Base-by-base conservation (phyloP, 2,888 invertebrate genomes). In the Euclidia mi region DNA sequence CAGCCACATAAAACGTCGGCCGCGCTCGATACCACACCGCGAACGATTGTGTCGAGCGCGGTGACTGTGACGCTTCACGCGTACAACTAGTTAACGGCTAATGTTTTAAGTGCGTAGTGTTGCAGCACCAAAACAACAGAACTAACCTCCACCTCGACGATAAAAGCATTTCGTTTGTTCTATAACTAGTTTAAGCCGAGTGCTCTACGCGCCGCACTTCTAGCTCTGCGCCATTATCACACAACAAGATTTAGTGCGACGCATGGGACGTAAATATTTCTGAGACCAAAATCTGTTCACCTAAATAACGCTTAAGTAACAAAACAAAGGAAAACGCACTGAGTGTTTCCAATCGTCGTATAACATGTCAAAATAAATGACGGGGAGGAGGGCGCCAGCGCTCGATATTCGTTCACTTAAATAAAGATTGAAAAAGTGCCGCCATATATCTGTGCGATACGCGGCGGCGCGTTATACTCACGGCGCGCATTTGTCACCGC, bases 391-490 rank as follows among this genome's bases (percentile, higher is more conserved):
- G 6, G 29, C 29, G 38, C 6, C 3, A 3, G 20, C 52, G 55
- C 28, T 65, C 64, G 68, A 70, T 67, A 67, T 64, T 56, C 42
- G 7, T 29, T 48, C 57, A 60, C 68, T 67, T 57, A 71, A 60
- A 59, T 70, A 72, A 61, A 38, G 58, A 70, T 59, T 64, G 64
- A 72, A 67, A 70, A 73, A 72, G 46, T 64, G 64, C 40, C 41
- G 49, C 38, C 51, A 69, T 70, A 66, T 73, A 12, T 66, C 47
- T 60, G 43, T 25, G 48, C 48, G 47, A 45, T 50, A 51, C 38
- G 51, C 25, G 40, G 32, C 32, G 46, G 38, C 37, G 32, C 25
- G 28, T 32, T 11, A 38, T 42, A 28, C 40, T 55, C 40, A 35
- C 15, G 38, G 45, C 40, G 31, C 4, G 43, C 28, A 46, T 57